Evolutionary conservation across 37 sponge, comb jelly and placozoan species (phyloP).

Genomic region (Theonella swinhoei): DNA sequence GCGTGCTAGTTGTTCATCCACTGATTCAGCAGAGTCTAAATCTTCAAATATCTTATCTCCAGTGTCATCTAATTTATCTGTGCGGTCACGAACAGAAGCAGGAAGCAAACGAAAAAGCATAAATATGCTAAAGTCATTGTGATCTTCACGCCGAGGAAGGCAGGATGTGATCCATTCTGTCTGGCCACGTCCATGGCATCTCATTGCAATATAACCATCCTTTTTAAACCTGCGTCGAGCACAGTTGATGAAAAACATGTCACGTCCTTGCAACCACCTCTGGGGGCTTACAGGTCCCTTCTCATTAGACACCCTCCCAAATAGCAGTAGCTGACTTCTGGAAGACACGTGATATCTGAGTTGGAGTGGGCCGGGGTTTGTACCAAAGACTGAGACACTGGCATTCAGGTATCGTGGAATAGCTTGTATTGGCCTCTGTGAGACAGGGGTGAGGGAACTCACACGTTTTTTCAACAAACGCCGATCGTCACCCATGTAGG

Average conservation of each 20-base stretch:
- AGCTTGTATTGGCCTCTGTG: background rate
- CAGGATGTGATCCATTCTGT: background rate
- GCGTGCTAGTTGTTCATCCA: background rate
- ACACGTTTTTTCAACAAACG: too few relatives aligned
- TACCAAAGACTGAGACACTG: slow-evolving; percentile 12
- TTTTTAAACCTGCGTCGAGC: background rate
- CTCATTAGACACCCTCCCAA: slow-evolving; percentile 15
- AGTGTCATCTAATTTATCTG: background rate
- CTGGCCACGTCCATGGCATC: background rate
- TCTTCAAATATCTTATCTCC: background rate
- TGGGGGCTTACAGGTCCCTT: slow-evolving; percentile 3
- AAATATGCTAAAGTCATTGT: background rate
- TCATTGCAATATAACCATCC: slow-evolving; percentile 37
- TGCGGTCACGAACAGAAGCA: too few relatives aligned
- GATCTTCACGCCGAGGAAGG: background rate
- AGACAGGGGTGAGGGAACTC: background rate
- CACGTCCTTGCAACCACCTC: slow-evolving; percentile 37
- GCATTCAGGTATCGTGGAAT: slow-evolving; percentile 52
- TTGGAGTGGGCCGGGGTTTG: slow-evolving; percentile 36
- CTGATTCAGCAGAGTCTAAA: background rate
- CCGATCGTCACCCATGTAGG: slow-evolving; percentile 17
- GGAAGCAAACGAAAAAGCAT: background rate
- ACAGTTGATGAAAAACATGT: slow-evolving; percentile 65
- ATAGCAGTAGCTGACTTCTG: slow-evolving; percentile 25
- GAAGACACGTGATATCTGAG: slow-evolving; percentile 27